Conservation (phyloP, 2,888 invertebrate genomes). For the Idaea biselata region DNA sequence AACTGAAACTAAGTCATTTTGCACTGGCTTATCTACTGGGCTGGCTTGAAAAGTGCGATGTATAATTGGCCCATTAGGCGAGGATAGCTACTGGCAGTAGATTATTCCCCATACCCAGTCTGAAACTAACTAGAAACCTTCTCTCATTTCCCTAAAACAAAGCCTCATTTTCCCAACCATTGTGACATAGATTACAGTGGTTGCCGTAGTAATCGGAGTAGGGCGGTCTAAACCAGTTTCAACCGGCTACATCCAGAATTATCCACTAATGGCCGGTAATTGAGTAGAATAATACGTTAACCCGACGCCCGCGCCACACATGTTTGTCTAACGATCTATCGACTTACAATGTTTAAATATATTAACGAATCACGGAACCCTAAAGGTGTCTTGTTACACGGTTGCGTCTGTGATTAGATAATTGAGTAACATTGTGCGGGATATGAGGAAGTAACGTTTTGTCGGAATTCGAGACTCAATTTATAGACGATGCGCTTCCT, state of each 20-base stretch:
- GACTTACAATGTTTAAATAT: conserved; percentile 48
- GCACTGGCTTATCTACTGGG: too few species aligned
- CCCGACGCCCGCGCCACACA: conserved; percentile 32
- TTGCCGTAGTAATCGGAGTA: conserved; percentile 40
- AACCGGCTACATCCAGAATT: conserved; percentile 47
- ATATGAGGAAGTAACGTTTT: background rate
- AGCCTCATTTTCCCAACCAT: conserved; percentile 19
- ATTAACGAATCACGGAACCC: conserved; percentile 42
- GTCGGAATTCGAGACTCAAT: background rate
- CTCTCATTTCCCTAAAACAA: background rate
- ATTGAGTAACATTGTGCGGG: conserved; percentile 12
- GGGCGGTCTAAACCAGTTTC: conserved; percentile 36
- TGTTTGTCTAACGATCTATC: conserved; percentile 46
- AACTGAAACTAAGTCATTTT: too few species aligned
- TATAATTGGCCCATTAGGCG: too few species aligned
- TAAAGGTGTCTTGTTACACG: conserved; percentile 28
- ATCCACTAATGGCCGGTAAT: conserved; percentile 64
- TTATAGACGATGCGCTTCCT: too few species aligned
- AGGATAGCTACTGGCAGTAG: too few species aligned
- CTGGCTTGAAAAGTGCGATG: too few species aligned
- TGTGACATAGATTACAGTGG: conserved; percentile 23
- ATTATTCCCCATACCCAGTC: background rate
- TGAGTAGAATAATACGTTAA: conserved; percentile 67
- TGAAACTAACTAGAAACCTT: background rate
- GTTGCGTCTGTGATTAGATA: conserved; percentile 20